These are phyloP conservation scores for Chlorops oryzae DNA, from an alignment of 1,140 invertebrate species.

Conservation along the genomic window DNA sequence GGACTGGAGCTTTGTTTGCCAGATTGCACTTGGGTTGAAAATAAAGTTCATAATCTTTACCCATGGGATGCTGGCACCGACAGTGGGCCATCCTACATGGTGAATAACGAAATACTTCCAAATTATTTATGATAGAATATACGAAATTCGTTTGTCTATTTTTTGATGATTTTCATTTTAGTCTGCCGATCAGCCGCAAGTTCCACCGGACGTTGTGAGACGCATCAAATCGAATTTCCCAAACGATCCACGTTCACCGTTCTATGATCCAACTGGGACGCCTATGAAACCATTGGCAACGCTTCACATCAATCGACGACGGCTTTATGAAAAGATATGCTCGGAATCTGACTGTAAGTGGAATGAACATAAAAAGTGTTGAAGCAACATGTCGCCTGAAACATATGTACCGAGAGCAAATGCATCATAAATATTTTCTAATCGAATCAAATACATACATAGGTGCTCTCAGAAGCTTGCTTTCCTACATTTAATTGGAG, in stretches of 20 bases:
- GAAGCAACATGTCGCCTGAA: no score
- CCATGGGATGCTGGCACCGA: slow-evolving; percentile 98
- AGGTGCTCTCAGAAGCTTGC: no score
- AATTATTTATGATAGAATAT: neutral
- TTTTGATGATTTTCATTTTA: slow-evolving; percentile 45
- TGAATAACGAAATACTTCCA: slow-evolving; percentile 49
- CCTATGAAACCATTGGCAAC: slow-evolving; percentile 88
- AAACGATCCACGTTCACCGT: slow-evolving; percentile 79
- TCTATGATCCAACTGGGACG: slow-evolving; percentile 72
- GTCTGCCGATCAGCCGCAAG: slow-evolving; percentile 73
- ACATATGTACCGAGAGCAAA: no score
- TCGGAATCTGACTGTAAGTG: slow-evolving; percentile 45
- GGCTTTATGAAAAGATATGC: slow-evolving; percentile 83
- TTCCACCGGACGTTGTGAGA: slow-evolving; percentile 77
- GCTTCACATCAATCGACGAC: slow-evolving; percentile 70
- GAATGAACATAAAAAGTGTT: no score
- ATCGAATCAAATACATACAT: no score
- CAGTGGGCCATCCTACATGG: slow-evolving; percentile 85
- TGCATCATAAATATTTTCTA: no score
- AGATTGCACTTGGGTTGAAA: slow-evolving; percentile 90
- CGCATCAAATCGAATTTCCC: slow-evolving; percentile 80
- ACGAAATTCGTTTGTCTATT: neutral
- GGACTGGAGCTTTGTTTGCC: slow-evolving; percentile 82
- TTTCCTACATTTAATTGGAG: no score
- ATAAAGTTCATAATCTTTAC: slow-evolving; percentile 81